Percentiles rank a stretch among this genome's conserved stretches.
These are phyloP conservation scores for Myripristis jacobus DNA, from an alignment of 2,797 vertebrate species.

Conservation along the genomic window DNA sequence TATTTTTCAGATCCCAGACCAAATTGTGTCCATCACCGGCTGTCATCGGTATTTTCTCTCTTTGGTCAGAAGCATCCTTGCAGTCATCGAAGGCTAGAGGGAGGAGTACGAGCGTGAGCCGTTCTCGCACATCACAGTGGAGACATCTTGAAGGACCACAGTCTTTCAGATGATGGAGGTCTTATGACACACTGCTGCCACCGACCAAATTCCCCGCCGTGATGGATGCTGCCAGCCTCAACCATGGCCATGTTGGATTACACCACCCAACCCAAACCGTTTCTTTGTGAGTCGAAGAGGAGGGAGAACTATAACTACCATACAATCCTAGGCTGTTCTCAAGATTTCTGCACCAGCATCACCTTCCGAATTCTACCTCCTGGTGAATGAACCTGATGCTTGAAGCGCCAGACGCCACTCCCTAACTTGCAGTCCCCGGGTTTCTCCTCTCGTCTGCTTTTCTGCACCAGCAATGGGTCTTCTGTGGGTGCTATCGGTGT, in stretches of 20 bases:
- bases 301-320: constrained; percentile 6
- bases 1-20: constrained; percentile 33
- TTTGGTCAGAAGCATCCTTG: background rate
- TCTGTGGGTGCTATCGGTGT: constrained; percentile 75
- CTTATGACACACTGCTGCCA: constrained; percentile 32
- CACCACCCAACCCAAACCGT: constrained; percentile 12
- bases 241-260: constrained; percentile 49
- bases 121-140: background rate
- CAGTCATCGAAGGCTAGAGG: background rate
- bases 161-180: constrained; percentile 60
- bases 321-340: constrained; percentile 24
- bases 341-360: background rate
- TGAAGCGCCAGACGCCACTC: constrained; percentile 4
- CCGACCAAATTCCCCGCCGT: constrained; percentile 9
- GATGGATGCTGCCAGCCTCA: constrained; percentile 67
- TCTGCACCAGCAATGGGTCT: constrained; percentile 69
- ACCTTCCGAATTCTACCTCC: background rate
- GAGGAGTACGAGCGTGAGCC: constrained; percentile 29
- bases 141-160: constrained; percentile 47
- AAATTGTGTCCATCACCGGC: background rate
- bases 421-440: constrained; percentile 12
- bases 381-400: constrained; percentile 36
- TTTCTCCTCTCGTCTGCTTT: background rate
- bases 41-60: constrained; percentile 6
- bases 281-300: constrained; percentile 58